Percentiles rank a stretch among this genome's conserved stretches.
Evolutionary conservation across 2,888 invertebrate species (phyloP).

Genomic region (Sipha maydis): DNA sequence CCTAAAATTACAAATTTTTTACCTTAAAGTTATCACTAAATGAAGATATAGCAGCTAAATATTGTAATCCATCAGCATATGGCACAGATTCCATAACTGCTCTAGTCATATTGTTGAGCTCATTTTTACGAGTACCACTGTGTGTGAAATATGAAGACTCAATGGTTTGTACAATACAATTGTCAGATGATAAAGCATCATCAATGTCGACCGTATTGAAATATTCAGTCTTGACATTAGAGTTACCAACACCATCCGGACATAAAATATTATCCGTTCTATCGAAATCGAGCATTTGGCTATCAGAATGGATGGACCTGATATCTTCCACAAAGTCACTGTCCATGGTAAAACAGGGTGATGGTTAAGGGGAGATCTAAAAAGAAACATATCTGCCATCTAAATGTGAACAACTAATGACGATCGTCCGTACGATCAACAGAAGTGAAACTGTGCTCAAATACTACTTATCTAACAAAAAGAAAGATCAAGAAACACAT

Average conservation of each 20-base stretch:
- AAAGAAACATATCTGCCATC: constrained; percentile 31
- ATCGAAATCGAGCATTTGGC: constrained; percentile 30
- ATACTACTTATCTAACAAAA: not conserved
- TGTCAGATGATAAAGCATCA: constrained; percentile 25
- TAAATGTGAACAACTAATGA: not conserved
- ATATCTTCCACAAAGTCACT: constrained; percentile 54
- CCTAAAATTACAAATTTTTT: not conserved
- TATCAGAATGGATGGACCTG: constrained; percentile 35
- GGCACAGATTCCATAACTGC: constrained; percentile 62
- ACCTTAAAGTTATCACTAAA: constrained; percentile 61
- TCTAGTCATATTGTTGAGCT: constrained; percentile 50
- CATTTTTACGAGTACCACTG: constrained; percentile 15
- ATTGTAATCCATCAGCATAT: constrained; percentile 62
- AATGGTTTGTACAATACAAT: constrained; percentile 47
- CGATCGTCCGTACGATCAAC: not conserved
- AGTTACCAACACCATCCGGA: not conserved
- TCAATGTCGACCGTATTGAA: constrained; percentile 25
- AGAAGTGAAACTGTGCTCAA: not conserved
- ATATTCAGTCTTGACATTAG: constrained; percentile 23
- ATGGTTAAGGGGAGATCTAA: constrained; percentile 14
- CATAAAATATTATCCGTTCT: constrained; percentile 24
- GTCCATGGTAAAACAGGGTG: constrained; percentile 31
- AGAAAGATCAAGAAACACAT: not conserved
- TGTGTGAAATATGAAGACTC: constrained; percentile 53
- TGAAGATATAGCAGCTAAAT: constrained; percentile 62